Conservation (phyloP, 2,888 invertebrate genomes). For the Oligia fasciuncula region DNA sequence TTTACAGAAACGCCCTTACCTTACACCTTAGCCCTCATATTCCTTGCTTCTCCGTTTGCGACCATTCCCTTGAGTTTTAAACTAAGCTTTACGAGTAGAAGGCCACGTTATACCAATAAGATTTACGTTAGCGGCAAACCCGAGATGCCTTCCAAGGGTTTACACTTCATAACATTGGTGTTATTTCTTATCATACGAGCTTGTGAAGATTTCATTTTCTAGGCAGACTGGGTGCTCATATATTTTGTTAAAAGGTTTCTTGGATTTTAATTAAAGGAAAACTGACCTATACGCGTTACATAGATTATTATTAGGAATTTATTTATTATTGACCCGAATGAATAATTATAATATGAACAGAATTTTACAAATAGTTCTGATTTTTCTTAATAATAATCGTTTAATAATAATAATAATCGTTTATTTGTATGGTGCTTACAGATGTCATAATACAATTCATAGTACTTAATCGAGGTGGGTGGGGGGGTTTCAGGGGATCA, state of each 20-base stretch:
- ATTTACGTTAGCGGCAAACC: slow-evolving; percentile 61
- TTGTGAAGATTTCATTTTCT: slow-evolving; percentile 22
- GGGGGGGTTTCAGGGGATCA: no score
- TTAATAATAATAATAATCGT: no score
- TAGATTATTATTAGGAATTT: background rate
- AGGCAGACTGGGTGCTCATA: background rate
- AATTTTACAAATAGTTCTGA: no score
- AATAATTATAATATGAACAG: no score
- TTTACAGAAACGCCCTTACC: slow-evolving; percentile 25
- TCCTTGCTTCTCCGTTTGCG: slow-evolving; percentile 57
- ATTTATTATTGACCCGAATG: background rate
- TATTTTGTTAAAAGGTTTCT: background rate
- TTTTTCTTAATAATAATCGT: no score
- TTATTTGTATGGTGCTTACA: no score
- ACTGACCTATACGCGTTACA: no score
- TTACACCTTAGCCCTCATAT: slow-evolving; percentile 34
- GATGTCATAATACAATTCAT: no score
- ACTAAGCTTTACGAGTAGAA: slow-evolving; percentile 57
- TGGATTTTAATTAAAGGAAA: background rate
- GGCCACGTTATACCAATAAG: slow-evolving; percentile 63
- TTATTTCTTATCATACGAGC: slow-evolving; percentile 34
- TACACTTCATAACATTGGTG: slow-evolving; percentile 37
- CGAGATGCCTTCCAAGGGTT: slow-evolving; percentile 33
- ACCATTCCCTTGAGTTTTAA: slow-evolving; percentile 64
- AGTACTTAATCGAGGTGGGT: no score